Percentiles rank a stretch among this genome's conserved stretches.
Conservation (phyloP, 2,888 invertebrate genomes). For the Agonopterix alstromeriana region DNA sequence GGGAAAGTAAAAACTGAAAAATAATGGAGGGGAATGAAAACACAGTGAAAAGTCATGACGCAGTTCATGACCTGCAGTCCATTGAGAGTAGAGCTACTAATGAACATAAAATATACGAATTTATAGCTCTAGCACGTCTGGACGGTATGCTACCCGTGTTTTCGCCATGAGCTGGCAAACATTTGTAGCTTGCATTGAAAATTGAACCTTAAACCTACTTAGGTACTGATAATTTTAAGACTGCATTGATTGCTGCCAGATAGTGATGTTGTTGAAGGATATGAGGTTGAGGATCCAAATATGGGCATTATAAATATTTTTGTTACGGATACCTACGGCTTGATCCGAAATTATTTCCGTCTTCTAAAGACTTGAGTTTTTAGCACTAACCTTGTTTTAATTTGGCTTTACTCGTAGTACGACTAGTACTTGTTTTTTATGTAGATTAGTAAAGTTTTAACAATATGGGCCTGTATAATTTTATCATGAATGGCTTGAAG, state of each 20-base stretch:
- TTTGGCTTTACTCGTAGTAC: no score
- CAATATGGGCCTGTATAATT: no score
- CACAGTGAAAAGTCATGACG: neutral
- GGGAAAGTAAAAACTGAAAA: neutral
- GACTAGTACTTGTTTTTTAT: no score
- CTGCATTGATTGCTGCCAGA: neutral
- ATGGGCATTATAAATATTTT: no score
- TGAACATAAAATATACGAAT: conserved; percentile 3
- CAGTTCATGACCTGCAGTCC: neutral
- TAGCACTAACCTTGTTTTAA: no score
- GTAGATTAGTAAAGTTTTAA: no score
- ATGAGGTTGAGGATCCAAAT: neutral
- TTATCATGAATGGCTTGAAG: no score
- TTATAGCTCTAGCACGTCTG: conserved; percentile 6
- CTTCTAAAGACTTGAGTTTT: no score
- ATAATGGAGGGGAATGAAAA: neutral
- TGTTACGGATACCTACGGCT: no score
- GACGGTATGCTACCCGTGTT: neutral
- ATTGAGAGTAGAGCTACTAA: neutral
- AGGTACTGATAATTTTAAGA: no score
- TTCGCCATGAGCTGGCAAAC: neutral
- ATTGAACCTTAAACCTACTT: neutral
- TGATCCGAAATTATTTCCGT: no score
- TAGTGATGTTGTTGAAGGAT: neutral
- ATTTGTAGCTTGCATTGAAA: neutral